Evolutionary conservation across 1,140 invertebrate species (phyloP).

Genomic region (Drosophila teissieri): DNA sequence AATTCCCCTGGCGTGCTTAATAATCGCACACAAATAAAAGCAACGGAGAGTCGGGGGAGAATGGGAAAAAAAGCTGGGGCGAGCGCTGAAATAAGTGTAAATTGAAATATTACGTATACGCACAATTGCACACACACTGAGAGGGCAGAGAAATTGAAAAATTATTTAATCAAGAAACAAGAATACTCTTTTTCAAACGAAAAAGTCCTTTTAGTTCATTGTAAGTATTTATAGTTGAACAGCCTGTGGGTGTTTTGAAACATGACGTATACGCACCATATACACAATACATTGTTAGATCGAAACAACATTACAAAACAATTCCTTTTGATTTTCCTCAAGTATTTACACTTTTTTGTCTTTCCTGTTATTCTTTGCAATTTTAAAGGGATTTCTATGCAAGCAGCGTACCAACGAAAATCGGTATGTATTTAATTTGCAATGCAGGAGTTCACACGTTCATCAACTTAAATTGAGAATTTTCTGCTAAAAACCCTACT

Average conservation of each 20-base stretch:
- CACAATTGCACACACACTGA: background rate
- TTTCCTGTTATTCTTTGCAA: background rate
- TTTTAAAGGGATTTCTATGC: background rate
- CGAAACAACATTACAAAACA: too few species aligned
- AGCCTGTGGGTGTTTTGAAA: background rate
- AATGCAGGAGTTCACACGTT: background rate
- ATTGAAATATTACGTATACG: slow-evolving; percentile 50
- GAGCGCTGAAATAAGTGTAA: slow-evolving; percentile 17
- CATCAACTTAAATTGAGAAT: slow-evolving; percentile 1
- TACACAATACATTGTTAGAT: too few species aligned
- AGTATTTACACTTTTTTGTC: background rate
- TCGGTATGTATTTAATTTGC: background rate
- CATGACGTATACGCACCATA: background rate
- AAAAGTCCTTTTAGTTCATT: background rate
- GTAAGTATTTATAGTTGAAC: too few species aligned
- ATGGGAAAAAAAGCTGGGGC: background rate
- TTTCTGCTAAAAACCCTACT: background rate
- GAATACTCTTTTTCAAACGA: background rate
- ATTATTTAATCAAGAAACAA: background rate
- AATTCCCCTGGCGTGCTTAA: slow-evolving; percentile 27
- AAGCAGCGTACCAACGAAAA: too few species aligned
- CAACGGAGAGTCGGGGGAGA: too few species aligned
- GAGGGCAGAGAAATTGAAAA: background rate
- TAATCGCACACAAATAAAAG: slow-evolving; percentile 20
- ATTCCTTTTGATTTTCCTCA: background rate